Evolutionary conservation across 2,888 invertebrate species (phyloP), one percentile per base, ranked within the genome.

Genomic region (Andrena praecox): DNA sequence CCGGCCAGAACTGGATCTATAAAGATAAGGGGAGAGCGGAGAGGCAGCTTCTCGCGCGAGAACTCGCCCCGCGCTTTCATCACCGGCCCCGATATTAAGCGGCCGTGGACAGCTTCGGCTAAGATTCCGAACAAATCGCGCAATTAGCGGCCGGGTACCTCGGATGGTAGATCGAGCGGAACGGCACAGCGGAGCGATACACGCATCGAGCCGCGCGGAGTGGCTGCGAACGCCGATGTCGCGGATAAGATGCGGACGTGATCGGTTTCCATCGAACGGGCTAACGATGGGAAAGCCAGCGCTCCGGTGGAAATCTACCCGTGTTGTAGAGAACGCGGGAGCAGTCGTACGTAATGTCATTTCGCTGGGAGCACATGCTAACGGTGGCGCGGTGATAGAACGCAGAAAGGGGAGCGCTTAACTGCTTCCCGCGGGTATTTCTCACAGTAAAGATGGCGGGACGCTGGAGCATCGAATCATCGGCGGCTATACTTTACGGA

Each of bases 61-160:
- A 72, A 64, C 68, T 75, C 60, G 50, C 64, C 48, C 29, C 60
- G 67, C 20, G 31, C 74, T 71, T 68, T 75, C 77, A 63, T 81
- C 74, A 74, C 60, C 68, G 52, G 20, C 24, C 42, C 20, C 50
- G 68, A 71, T 80, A 82, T 67, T 66, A 42, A 71, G 52, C 48
- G 59, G 24, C n/a, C 56, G 56, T 59, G 31, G 10, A 56, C 48
- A 16, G 59, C 20, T 60, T 63, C 31, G 50, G 42, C 12, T 60
- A 50, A 70, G 84, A 78, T 80, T 64, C 71, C 72, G 76, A 77
- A 87, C 86, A 86, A 86, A 87, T 86, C 84, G 85, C 59, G 64
- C 77, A 85, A 86, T 86, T 85, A 87, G 82, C 71, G 42, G 66
- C 59, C 56, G 56, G 63, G 48, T 59, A 70, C 68, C 56, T 56